Evolutionary conservation across 1,140 invertebrate species (phyloP).

Genomic region (Sminthurides bifidus): DNA sequence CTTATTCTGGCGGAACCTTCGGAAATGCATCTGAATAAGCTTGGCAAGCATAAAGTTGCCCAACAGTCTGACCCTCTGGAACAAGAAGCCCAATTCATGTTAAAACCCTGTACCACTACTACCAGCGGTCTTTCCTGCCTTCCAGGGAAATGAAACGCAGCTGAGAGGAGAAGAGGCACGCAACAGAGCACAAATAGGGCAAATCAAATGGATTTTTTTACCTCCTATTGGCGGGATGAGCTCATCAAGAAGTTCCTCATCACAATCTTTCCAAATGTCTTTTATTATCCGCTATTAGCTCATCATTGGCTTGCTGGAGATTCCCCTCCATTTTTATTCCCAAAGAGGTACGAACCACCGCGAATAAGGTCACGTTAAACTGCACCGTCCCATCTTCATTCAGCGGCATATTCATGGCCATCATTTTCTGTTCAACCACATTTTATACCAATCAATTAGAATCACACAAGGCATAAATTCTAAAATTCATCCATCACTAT

Average conservation of each 20-base stretch:
- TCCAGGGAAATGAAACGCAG: no score
- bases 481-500: no score
- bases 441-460: not conserved
- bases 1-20: no score
- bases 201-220: no score
- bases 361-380: conserved; percentile 98
- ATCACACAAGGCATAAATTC: not conserved
- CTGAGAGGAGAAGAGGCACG: no score
- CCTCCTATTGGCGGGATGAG: conserved; percentile 93
- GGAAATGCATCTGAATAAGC: no score
- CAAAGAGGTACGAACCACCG: conserved; percentile 91
- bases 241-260: conserved; percentile 87
- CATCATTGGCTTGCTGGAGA: conserved; percentile 90
- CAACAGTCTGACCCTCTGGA: no score
- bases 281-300: conserved; percentile 89
- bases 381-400: conserved; percentile 98
- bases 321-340: conserved; percentile 97
- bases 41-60: no score
- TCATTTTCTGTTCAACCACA: conserved; percentile 57
- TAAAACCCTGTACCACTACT: no score
- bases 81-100: no score
- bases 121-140: no score
- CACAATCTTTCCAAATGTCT: conserved; percentile 98
- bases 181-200: no score
- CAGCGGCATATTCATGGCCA: conserved; percentile 99